Evolutionary conservation across 2,113 vertebrate species (phyloP).

Genomic region (Paramormyrops kingsleyae): DNA sequence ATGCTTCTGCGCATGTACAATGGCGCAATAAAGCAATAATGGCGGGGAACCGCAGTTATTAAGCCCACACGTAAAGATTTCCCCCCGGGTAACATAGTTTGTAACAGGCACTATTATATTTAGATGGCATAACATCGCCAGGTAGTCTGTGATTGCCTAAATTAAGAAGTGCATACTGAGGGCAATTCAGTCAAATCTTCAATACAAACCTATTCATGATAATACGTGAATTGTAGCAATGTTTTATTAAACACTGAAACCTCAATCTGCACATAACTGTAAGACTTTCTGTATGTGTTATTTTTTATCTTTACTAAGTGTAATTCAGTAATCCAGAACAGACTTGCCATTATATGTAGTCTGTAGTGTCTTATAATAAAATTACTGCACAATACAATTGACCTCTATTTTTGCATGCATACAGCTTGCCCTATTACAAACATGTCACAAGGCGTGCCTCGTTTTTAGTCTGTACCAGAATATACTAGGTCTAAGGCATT

Average conservation of each 20-base stretch:
- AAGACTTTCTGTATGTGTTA: background rate
- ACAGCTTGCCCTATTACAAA: background rate
- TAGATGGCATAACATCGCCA: background rate
- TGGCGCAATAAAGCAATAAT: conserved; percentile 28
- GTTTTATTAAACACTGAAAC: background rate
- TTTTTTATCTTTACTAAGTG: background rate
- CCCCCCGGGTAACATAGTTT: background rate
- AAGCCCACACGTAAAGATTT: background rate
- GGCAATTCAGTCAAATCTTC: background rate
- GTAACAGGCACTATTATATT: background rate
- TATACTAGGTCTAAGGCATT: background rate
- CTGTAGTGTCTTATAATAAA: background rate
- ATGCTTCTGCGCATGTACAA: conserved; percentile 37
- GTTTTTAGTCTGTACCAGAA: background rate
- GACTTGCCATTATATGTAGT: background rate
- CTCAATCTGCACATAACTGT: background rate
- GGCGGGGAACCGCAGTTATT: background rate
- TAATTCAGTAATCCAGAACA: background rate
- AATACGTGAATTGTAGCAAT: background rate
- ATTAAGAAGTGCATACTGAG: background rate
- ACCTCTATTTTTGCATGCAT: background rate
- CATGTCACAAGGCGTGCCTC: background rate
- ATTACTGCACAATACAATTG: background rate
- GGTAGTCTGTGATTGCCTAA: background rate
- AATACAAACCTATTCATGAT: background rate